These are phyloP conservation scores for Dryobotodes eremita DNA, from an alignment of 2,888 invertebrate genomes.

Conservation along the genomic window DNA sequence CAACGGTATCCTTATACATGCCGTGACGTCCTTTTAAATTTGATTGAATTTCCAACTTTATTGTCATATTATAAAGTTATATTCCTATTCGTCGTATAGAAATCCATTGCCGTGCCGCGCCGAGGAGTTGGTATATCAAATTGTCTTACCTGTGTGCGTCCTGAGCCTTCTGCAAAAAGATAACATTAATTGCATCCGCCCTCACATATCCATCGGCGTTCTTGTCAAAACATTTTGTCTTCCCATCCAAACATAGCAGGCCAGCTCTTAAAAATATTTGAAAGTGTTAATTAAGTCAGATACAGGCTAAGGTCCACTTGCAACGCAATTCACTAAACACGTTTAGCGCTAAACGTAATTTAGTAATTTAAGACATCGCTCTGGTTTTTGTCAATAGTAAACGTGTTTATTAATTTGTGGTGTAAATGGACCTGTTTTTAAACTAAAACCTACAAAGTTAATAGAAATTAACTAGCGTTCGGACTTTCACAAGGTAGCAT, in stretches of 20 bases:
- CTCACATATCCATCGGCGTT: conserved; percentile 94
- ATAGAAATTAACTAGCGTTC: not conserved
- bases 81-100: no score
- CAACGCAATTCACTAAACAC: not conserved
- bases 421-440: not conserved
- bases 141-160: conserved; percentile 88
- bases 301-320: not conserved
- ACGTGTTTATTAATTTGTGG: not conserved
- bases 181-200: conserved; percentile 92
- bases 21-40: not conserved
- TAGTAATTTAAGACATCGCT: no score
- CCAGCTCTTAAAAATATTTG: conserved; percentile 61
- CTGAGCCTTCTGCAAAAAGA: conserved; percentile 92
- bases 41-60: not conserved
- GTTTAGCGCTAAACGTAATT: not conserved
- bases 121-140: not conserved
- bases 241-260: conserved; percentile 91
- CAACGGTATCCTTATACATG: no score
- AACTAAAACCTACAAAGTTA: not conserved
- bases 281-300: not conserved
- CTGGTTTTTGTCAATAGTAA: not conserved
- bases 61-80: not conserved
- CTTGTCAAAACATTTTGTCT: conserved; percentile 96
- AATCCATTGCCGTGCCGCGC: not conserved
- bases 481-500: not conserved